Conservation (phyloP, 1,140 invertebrate genomes). For the Drosophila mojavensis region DNA sequence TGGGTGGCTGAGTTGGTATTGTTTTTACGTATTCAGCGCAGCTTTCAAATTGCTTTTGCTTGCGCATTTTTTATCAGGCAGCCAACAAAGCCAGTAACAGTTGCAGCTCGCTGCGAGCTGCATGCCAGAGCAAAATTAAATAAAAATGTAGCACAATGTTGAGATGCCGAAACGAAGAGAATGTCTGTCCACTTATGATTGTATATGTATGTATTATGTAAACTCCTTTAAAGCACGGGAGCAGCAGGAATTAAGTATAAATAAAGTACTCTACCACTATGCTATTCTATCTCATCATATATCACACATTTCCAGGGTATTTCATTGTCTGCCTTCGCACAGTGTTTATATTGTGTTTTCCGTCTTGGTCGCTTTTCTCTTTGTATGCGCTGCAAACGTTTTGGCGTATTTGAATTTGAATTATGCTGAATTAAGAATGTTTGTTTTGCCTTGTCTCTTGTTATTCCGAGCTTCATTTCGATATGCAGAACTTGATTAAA, state of each 20-base stretch:
- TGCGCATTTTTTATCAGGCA: slow-evolving; percentile 74
- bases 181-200: slow-evolving; percentile 15
- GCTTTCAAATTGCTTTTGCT: slow-evolving; percentile 79
- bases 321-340: neutral
- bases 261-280: too few species aligned
- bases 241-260: too few species aligned
- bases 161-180: slow-evolving; percentile 17
- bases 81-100: slow-evolving; percentile 53
- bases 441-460: slow-evolving; percentile 53
- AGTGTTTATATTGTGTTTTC: neutral
- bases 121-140: slow-evolving; percentile 72
- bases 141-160: slow-evolving; percentile 80
- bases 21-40: slow-evolving; percentile 79
- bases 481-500: slow-evolving; percentile 80
- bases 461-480: slow-evolving; percentile 56
- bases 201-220: neutral
- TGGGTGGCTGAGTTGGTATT: slow-evolving; percentile 49
- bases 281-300: too few species aligned
- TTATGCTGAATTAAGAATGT: slow-evolving; percentile 78
- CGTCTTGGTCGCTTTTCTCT: slow-evolving; percentile 1
- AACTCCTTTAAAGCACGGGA: too few species aligned
- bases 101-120: slow-evolving; percentile 34
- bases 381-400: slow-evolving; percentile 31
- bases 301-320: neutral
- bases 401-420: slow-evolving; percentile 77